A percentile compares a stretch with the other conserved stretches of the same genome.
Evolutionary conservation across 64 coral and sea anemone genomes (phyloP).

Genomic region (Dendrophyllia cribrosa): DNA sequence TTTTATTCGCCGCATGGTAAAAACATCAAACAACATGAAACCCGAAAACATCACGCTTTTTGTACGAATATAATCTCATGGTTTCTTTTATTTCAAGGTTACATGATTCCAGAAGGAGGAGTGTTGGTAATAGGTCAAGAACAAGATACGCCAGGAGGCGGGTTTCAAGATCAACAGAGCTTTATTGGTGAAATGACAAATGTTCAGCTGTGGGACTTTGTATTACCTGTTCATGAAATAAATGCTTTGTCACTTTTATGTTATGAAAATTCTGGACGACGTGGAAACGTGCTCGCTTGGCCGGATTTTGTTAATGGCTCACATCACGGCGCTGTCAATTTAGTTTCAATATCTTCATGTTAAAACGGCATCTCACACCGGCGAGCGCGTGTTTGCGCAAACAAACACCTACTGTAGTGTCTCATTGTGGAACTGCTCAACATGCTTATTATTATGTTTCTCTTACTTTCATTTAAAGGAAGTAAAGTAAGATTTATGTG

Average conservation of each 20-base stretch:
- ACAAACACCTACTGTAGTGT: too few relatives aligned
- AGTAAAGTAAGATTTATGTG: too few relatives aligned
- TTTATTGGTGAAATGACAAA: slow-evolving; percentile 18
- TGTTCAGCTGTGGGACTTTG: slow-evolving; percentile 11
- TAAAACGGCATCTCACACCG: too few relatives aligned
- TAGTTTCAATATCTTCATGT: background rate
- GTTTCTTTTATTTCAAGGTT: background rate
- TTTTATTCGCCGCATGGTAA: too few relatives aligned
- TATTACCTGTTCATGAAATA: background rate
- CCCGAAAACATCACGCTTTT: too few relatives aligned
- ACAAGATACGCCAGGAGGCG: background rate
- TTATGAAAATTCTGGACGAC: background rate
- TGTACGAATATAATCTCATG: too few relatives aligned
- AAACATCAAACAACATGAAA: too few relatives aligned
- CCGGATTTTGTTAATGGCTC: background rate
- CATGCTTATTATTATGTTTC: too few relatives aligned
- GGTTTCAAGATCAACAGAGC: background rate
- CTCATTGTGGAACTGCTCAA: too few relatives aligned
- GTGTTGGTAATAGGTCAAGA: background rate
- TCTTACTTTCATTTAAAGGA: too few relatives aligned
- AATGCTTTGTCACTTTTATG: background rate
- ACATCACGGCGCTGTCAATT: background rate
- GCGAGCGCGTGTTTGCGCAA: too few relatives aligned
- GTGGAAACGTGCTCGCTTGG: slow-evolving; percentile 27
- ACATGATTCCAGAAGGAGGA: slow-evolving; percentile 12